Base-by-base conservation (phyloP, 2,888 invertebrate genomes). In the Brachypalpus laphriformis region DNA sequence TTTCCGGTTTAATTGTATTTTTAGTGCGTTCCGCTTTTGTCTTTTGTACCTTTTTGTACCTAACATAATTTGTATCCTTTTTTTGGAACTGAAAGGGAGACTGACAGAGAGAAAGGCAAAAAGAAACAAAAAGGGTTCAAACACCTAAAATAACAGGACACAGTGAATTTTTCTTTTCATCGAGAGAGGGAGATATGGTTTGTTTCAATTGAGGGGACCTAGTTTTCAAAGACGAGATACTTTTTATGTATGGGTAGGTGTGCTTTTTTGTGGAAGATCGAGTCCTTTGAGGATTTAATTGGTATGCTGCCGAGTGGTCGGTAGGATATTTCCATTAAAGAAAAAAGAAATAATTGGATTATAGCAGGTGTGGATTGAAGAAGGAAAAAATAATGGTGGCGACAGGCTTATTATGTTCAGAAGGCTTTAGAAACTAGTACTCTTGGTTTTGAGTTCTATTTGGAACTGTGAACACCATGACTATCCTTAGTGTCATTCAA, bases 1-100 rank as follows among this genome's bases (percentile, higher is more conserved):
- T 78, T 61, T 45, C 66, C 20, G 70, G 11, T 71, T 77, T 71
- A 82, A 75, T 82, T 82, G 81, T 75, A 42, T 82, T 75, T 75
- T 75, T 31, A 47, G 68, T 37, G 37, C 61, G 61, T 70, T 70
- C 51, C 56, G 16, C 31, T 49, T 70, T 71, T 37, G 42, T 63
- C 34, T 54, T 25, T 61, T 57, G 20, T 42, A 59, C 49, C 61
- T 42, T 22, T 14, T 16, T 14, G 22, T 45, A 25, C 16, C 45
- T 45, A 42, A 59, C 59, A 42, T 59, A 22, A 42, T 59, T 40
- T 25, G 25, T 16, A 34, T 56, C 59, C 14, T 61, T 16, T 22
- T 16, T 20, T 51, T 20, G 11, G n/a, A 14, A 42, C 16, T 25
- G 28, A 47, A 16, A 31, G 8, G 9, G 20, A 20, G 47, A 20